Conservation (phyloP, 2,113 vertebrate species). For the Sisor rabdophorus region DNA sequence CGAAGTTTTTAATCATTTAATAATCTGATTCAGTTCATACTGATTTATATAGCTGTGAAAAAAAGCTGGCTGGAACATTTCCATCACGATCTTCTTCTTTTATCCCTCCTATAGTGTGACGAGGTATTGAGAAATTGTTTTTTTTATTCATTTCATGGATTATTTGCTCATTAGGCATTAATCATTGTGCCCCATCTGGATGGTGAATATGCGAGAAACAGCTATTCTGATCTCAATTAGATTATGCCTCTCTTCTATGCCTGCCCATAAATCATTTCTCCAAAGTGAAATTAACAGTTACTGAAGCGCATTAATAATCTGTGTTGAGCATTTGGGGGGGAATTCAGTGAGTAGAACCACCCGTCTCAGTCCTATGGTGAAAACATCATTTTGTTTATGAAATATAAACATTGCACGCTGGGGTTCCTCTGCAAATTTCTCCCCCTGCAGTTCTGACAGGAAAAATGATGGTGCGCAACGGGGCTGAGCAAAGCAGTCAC, state of each 20-base stretch:
- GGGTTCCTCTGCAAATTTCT: conserved; percentile 71
- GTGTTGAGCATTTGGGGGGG: conserved; percentile 83
- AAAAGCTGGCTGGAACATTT: conserved; percentile 51
- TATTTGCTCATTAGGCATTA: conserved; percentile 99
- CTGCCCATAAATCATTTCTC: conserved; percentile 97
- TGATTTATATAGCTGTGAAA: conserved; percentile 14
- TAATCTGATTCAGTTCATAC: too few relatives aligned
- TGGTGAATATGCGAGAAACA: conserved; percentile 84
- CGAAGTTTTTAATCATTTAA: conserved; percentile 28
- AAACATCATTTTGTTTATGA: conserved; percentile 96
- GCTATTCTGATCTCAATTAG: conserved; percentile 99
- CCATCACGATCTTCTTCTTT: conserved; percentile 59
- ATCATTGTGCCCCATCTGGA: conserved; percentile 81
- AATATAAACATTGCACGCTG: conserved; percentile 91
- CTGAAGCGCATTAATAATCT: conserved; percentile 99
- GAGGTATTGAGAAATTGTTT: conserved; percentile 80
- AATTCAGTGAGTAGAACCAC: conserved; percentile 88
- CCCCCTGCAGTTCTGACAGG: conserved; percentile 69
- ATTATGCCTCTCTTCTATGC: conserved; percentile 91
- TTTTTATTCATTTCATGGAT: conserved; percentile 95
- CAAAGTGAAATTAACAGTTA: conserved; percentile 99
- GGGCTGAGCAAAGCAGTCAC: conserved; percentile 77
- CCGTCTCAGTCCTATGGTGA: conserved; percentile 82
- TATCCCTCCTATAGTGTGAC: conserved; percentile 70
- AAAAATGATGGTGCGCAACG: conserved; percentile 82